A percentile compares a stretch with the other conserved stretches of the same genome.
Evolutionary conservation across 2,797 vertebrate species (phyloP).

Genomic region (Bryconaethiops microstoma): DNA sequence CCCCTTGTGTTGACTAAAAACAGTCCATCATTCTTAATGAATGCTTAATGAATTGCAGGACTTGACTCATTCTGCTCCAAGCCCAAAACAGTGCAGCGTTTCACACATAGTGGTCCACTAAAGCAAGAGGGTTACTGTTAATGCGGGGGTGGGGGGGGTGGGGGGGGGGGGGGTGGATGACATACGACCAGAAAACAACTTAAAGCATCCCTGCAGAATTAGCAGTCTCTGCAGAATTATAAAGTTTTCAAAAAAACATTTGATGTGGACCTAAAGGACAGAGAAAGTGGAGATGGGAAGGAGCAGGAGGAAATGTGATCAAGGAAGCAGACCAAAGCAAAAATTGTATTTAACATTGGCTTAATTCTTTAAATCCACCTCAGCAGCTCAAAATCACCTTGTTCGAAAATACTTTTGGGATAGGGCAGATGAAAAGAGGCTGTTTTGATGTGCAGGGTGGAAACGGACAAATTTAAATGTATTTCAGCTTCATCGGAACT

Average conservation of each 20-base stretch:
- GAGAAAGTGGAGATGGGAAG: not conserved
- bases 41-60: conserved; percentile 15
- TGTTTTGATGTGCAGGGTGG: not conserved
- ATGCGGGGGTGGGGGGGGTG: too few species aligned
- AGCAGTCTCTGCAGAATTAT: conserved; percentile 1
- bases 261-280: conserved; percentile 36
- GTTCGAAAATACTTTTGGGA: conserved; percentile 8
- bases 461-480: not conserved
- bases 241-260: conserved; percentile 27
- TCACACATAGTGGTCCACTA: conserved; percentile 50
- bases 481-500: conserved; percentile 13
- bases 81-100: conserved; percentile 44
- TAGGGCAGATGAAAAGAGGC: not conserved
- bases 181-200: conserved; percentile 33
- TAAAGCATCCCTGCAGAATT: not conserved
- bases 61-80: conserved; percentile 28
- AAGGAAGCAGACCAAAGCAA: conserved; percentile 7
- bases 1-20: conserved; percentile 9
- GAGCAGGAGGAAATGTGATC: not conserved
- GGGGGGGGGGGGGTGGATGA: not conserved
- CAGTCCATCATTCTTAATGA: conserved; percentile 23
- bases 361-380: conserved; percentile 15
- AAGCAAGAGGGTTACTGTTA: conserved; percentile 17
- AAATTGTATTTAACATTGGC: not conserved
- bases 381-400: conserved; percentile 3